Conservation (phyloP, 2,888 invertebrate genomes). For the Tenthredo distinguenda region DNA sequence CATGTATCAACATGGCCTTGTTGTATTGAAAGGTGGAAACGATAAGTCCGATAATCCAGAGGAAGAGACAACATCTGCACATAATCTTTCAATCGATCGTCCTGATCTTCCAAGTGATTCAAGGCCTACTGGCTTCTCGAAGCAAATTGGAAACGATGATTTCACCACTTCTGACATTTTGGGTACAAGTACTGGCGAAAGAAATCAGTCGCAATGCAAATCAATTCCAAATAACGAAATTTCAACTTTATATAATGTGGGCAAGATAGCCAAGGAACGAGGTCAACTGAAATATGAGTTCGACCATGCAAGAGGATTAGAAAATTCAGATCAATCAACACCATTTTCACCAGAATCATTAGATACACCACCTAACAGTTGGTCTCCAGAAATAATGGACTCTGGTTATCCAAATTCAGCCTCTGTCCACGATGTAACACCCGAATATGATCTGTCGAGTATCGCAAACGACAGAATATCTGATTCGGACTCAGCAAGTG, state of each 20-base stretch:
- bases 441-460: conserved; percentile 70
- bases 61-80: conserved; percentile 52
- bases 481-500: conserved; percentile 66
- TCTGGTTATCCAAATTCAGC: conserved; percentile 74
- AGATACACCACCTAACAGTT: conserved; percentile 68
- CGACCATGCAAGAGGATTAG: conserved; percentile 8
- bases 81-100: neutral
- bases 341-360: conserved; percentile 59
- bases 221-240: neutral
- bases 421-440: conserved; percentile 71
- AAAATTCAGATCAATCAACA: conserved; percentile 55
- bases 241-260: neutral
- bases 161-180: neutral
- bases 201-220: conserved; percentile 3
- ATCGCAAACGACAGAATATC: conserved; percentile 66
- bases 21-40: conserved; percentile 50
- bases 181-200: neutral
- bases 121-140: neutral
- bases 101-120: neutral
- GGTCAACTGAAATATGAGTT: conserved; percentile 25
- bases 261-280: neutral
- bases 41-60: conserved; percentile 50
- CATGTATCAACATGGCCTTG: conserved; percentile 37
- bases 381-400: conserved; percentile 73
- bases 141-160: neutral